Percentiles rank a stretch among this genome's conserved stretches.
Conservation (phyloP, 2,888 invertebrate species). For the Drosophila crucigera region DNA sequence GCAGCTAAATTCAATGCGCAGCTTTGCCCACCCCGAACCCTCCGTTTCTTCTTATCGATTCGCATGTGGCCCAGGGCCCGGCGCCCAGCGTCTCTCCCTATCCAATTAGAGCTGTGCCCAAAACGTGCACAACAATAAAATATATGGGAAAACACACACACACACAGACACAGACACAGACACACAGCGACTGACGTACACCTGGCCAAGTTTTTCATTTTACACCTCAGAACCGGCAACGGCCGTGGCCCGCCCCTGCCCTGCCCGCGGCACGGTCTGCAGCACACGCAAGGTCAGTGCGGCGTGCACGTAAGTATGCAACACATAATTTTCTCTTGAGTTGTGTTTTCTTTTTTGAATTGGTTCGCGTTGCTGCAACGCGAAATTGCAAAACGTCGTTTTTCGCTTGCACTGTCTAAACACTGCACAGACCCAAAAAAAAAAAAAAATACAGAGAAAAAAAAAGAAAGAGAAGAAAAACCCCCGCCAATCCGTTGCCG, state of each 20-base stretch:
- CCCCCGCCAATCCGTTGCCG: background rate
- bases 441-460: background rate
- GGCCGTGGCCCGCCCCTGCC: background rate
- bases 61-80: conserved; percentile 39
- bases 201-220: conserved; percentile 21
- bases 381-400: conserved; percentile 47
- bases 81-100: conserved; percentile 47
- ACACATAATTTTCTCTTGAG: conserved; percentile 71
- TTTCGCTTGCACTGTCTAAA: conserved; percentile 43
- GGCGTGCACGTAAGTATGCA: conserved; percentile 74
- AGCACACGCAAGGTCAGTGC: conserved; percentile 73
- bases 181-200: conserved; percentile 6
- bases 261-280: conserved; percentile 2
- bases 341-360: conserved; percentile 28
- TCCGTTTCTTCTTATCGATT: conserved; percentile 62
- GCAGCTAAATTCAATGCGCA: conserved; percentile 7
- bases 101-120: conserved; percentile 73
- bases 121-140: conserved; percentile 75
- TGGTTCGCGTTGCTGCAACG: conserved; percentile 31
- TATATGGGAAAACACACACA: conserved; percentile 35
- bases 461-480: background rate
- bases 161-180: conserved; percentile 2
- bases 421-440: background rate
- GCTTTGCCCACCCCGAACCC: background rate
- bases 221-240: conserved; percentile 2